Evolutionary conservation across 2,797 vertebrate species (phyloP).

Genomic region (Parauchenoglanis punctatus): DNA sequence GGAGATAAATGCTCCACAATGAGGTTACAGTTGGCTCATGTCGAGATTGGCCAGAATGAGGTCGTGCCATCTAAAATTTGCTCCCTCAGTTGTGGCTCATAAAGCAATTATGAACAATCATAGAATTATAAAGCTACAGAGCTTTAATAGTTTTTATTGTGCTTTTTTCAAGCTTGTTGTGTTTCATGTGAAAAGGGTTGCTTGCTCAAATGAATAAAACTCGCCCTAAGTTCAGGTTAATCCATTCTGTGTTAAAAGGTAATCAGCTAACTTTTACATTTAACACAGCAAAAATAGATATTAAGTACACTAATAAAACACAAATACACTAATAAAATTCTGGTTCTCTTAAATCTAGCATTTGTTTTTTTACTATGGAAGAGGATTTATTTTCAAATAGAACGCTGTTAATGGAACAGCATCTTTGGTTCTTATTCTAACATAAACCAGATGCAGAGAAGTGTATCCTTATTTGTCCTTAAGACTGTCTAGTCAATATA

Average conservation of each 20-base stretch:
- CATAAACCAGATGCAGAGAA: slow-evolving; percentile 34
- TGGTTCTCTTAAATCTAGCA: background rate
- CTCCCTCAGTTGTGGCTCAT: background rate
- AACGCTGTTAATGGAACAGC: slow-evolving; percentile 26
- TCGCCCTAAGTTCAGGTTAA: background rate
- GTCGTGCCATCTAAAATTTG: background rate
- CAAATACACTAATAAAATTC: background rate
- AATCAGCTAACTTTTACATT: background rate
- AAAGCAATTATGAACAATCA: background rate
- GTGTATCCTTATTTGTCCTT: slow-evolving; percentile 23
- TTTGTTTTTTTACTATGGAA: background rate
- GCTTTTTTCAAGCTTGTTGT: background rate
- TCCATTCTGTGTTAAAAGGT: background rate
- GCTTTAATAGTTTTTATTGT: slow-evolving; percentile 7
- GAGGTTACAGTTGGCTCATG: background rate
- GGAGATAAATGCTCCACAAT: background rate
- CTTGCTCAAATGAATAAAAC: slow-evolving; percentile 1
- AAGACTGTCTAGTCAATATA: slow-evolving; percentile 14
- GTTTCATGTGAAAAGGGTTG: slow-evolving; percentile 7
- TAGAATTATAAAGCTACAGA: slow-evolving; percentile 1
- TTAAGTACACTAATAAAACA: background rate
- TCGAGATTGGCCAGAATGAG: background rate
- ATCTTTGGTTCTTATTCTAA: slow-evolving; percentile 16
- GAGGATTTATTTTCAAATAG: slow-evolving; percentile 17
- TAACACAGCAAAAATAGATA: background rate